Percentiles rank a stretch among this genome's conserved stretches.
phyloP scores from a whole-genome alignment of 2,113 vertebrate genomes.

The Cinclus mexicanus region DNA sequence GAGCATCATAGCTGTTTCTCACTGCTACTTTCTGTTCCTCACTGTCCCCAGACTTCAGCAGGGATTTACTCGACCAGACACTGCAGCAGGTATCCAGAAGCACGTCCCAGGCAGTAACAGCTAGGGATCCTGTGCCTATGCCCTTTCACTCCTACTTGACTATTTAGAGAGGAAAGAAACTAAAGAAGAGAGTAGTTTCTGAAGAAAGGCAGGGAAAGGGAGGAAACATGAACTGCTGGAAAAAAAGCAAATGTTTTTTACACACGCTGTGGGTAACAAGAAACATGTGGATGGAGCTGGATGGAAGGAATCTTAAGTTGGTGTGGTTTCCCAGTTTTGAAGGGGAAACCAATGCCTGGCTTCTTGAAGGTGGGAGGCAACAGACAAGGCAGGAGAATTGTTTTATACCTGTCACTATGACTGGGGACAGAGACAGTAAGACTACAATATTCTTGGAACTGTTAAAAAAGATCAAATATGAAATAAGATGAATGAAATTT shows the following conservation, averaged over 20 bases:
- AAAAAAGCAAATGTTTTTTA: not conserved
- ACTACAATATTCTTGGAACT: not conserved
- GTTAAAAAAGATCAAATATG: not conserved
- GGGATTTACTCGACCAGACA: not conserved
- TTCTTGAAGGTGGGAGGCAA: not conserved
- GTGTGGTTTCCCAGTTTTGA: not conserved
- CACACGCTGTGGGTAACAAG: not conserved
- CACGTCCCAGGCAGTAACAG: not conserved
- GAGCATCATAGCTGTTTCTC: not conserved
- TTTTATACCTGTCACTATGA: not conserved
- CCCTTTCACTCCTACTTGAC: not conserved
- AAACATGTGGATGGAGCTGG: constrained; percentile 39
- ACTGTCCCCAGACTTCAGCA: not conserved
- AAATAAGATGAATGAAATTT: not conserved
- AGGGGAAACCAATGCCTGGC: not conserved
- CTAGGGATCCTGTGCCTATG: not conserved
- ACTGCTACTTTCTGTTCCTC: not conserved
- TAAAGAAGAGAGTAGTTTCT: not conserved
- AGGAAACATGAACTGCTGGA: constrained; percentile 24
- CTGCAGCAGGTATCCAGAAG: not conserved
- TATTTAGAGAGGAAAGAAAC: not conserved
- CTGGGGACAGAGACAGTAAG: not conserved
- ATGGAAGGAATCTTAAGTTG: constrained; percentile 3
- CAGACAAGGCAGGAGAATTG: not conserved
- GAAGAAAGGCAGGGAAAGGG: not conserved